Percentiles rank a stretch among this genome's conserved stretches.
phyloP scores from a whole-genome alignment of 2,113 vertebrate species.

The Tinamus guttatus region DNA sequence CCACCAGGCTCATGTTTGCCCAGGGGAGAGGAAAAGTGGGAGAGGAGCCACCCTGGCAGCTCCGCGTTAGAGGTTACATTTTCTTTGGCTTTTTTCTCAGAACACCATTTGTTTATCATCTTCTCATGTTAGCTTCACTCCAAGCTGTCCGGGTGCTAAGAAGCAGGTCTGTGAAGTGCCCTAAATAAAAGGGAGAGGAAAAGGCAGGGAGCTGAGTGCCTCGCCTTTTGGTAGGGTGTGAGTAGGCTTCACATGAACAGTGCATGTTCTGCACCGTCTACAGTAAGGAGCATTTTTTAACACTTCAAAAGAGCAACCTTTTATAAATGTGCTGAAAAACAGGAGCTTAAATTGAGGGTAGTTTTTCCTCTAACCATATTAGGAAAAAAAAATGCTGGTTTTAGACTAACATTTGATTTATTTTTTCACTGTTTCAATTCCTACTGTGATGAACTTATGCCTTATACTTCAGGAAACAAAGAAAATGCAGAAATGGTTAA shows the following conservation, averaged over 20 bases:
- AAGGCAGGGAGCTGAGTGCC: background rate
- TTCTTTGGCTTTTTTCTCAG: background rate
- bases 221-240: too few species aligned
- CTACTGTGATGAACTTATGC: too few species aligned
- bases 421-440: background rate
- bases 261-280: background rate
- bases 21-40: background rate
- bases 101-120: background rate
- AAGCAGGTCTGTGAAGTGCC: background rate
- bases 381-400: background rate
- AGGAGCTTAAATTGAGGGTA: too few species aligned
- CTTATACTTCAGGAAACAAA: too few species aligned
- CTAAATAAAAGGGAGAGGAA: background rate
- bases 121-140: too few species aligned
- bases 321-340: background rate
- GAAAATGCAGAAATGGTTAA: background rate
- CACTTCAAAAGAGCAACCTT: background rate
- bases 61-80: background rate
- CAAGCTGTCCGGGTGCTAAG: background rate
- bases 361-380: background rate
- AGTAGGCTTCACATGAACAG: background rate
- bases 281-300: background rate
- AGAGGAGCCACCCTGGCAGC: background rate
- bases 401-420: rapidly evolving
- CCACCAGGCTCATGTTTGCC: background rate